Conservation (phyloP, 2,888 invertebrate species). For the Erpobdella octoculata region DNA sequence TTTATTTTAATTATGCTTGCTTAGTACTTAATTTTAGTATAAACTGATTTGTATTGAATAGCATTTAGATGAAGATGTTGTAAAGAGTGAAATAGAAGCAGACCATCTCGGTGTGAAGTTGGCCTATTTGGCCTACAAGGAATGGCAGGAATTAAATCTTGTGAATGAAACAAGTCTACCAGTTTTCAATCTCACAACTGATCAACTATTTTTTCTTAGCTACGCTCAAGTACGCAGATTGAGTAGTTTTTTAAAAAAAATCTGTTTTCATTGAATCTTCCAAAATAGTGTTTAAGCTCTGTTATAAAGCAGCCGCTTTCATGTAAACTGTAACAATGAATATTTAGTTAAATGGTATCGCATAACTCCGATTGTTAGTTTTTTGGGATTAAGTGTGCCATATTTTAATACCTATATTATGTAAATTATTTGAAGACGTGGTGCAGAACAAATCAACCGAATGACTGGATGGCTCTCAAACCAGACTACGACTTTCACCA, state of each 20-base stretch:
- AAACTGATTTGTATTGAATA: constrained; percentile 20
- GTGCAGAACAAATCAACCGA: constrained; percentile 10
- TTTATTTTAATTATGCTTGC: too few species aligned
- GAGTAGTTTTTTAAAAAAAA: not conserved
- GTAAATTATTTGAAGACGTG: not conserved
- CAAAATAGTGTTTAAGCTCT: not conserved
- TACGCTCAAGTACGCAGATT: constrained; percentile 49
- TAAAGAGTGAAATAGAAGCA: constrained; percentile 51
- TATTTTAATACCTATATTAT: not conserved
- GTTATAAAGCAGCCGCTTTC: too few species aligned
- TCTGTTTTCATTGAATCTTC: not conserved
- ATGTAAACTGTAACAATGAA: too few species aligned
- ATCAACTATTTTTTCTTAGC: constrained; percentile 53
- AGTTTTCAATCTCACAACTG: constrained; percentile 48
- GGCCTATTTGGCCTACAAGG: constrained; percentile 48
- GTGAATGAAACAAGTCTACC: constrained; percentile 45
- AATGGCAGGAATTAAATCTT: constrained; percentile 42
- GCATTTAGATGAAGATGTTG: constrained; percentile 49
- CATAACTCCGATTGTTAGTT: not conserved
- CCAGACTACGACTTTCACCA: constrained; percentile 20
- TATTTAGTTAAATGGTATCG: not conserved
- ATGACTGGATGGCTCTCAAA: not conserved
- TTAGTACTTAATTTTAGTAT: too few species aligned
- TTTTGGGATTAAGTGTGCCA: constrained; percentile 6
- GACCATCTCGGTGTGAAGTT: constrained; percentile 52